Evolutionary conservation across 2,797 vertebrate species (phyloP).

Genomic region (Caiman crocodilus): DNA sequence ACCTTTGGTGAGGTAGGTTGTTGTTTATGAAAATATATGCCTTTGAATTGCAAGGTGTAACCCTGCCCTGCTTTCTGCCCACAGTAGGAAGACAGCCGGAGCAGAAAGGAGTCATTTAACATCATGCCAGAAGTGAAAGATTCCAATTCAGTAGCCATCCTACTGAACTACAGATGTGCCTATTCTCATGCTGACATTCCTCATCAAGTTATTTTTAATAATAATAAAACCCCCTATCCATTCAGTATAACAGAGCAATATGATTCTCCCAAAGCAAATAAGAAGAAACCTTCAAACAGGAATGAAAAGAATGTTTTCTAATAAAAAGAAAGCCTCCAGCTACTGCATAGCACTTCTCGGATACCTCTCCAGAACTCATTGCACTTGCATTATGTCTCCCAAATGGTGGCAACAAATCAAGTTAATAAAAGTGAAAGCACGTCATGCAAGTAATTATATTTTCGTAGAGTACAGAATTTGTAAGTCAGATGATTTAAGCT

Average conservation of each 20-base stretch:
- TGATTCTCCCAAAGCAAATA: constrained; percentile 57
- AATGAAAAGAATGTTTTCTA: constrained; percentile 43
- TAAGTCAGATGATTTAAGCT: constrained; percentile 9
- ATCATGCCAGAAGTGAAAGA: neutral
- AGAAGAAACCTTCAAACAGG: constrained; percentile 27
- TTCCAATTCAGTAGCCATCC: neutral
- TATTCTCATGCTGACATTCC: constrained; percentile 6
- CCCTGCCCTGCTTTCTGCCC: no score
- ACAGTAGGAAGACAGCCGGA: no score
- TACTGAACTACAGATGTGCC: constrained; percentile 18
- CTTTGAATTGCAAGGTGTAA: no score
- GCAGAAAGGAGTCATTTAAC: neutral
- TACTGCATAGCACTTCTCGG: constrained; percentile 36
- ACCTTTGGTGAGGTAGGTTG: neutral
- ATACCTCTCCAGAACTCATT: constrained; percentile 51
- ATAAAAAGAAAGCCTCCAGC: constrained; percentile 72
- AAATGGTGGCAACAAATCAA: constrained; percentile 46
- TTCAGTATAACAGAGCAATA: constrained; percentile 8
- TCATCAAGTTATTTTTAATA: constrained; percentile 54
- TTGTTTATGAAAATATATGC: neutral
- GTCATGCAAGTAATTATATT: constrained; percentile 43
- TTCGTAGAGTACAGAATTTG: constrained; percentile 29
- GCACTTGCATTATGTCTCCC: constrained; percentile 31
- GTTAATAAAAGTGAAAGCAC: constrained; percentile 49
- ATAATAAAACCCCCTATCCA: neutral